Percentiles rank a stretch among this genome's conserved stretches.
phyloP scores from a whole-genome alignment of 2,888 invertebrate genomes.

The Hemithea aestivaria region DNA sequence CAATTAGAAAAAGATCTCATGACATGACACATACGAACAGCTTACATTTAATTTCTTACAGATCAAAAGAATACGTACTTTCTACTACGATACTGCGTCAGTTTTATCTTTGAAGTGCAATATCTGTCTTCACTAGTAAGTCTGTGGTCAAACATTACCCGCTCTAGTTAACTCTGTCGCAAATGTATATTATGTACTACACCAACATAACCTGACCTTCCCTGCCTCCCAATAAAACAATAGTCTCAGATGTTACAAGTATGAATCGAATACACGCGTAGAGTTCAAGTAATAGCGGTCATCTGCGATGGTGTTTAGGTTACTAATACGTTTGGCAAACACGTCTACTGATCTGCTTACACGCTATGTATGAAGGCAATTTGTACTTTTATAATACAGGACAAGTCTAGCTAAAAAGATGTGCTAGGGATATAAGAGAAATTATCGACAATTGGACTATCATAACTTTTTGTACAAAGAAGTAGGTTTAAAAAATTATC shows the following conservation, averaged over 20 bases:
- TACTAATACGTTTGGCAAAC: conserved; percentile 60
- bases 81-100: no score
- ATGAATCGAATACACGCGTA: conserved; percentile 17
- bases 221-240: conserved; percentile 15
- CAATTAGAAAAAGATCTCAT: no score
- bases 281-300: conserved; percentile 39
- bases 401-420: conserved; percentile 6
- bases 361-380: conserved; percentile 21
- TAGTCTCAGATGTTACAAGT: conserved; percentile 12
- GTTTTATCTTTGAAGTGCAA: no score
- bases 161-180: conserved; percentile 54
- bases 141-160: no score
- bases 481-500: no score
- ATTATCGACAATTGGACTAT: no score
- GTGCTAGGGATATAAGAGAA: no score
- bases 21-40: no score
- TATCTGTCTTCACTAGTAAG: no score
- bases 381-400: conserved; percentile 8
- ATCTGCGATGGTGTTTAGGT: conserved; percentile 51
- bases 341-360: conserved; percentile 57
- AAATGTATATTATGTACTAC: conserved; percentile 36
- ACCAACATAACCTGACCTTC: conserved; percentile 41
- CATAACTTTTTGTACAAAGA: no score
- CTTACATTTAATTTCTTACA: no score
- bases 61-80: no score